Base-by-base conservation (phyloP, 2,113 vertebrate species). In the Hepsetus odoe region DNA sequence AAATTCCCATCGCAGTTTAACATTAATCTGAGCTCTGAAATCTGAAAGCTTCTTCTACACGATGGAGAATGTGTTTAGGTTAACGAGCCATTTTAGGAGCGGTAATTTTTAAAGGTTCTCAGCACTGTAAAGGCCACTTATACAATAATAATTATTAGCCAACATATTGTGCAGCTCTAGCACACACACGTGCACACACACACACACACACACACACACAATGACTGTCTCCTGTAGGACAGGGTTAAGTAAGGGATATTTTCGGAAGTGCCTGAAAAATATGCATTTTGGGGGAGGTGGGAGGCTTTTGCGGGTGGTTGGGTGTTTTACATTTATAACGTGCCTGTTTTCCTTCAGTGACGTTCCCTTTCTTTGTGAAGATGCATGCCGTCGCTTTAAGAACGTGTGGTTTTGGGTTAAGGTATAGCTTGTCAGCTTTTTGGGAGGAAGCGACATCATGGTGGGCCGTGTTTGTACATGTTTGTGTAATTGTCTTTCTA, bases 241-340 rank as follows among this genome's bases (percentile, higher is more conserved):
- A 53, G 49, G 44, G 85, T 78, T 88, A 81, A 89, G 14, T 80
- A 65, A 86, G 85, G 79, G 86, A 83, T 2, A 20, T 84, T 79
- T 70, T 89, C 80, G 56, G 81, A 70, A 94, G 93, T 94, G 93
- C 93, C 93, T 94, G 89, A 90, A 91, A 86, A 20, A 49, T 87
- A 82, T 88, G 88, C 89, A 85, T 73, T 59, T 67, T 40, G 40
- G 12, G 26, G 46, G 73, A 6, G 44, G 46, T 3, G 5, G 14
- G 44, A 9, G 14, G 44, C 9, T 38, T 38, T 4, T 16, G 6
- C 0, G 18, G 46, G 0, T 14, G 18, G 18, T 5, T 1, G 46
- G 11, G 46, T 2, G 18, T 3, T 9, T 3, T 46, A 18, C 79
- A 85, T 79, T 78, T 12, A 73, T 28, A 75, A 78, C 82, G 68